Evolutionary conservation across 2,797 vertebrate genomes (phyloP), one percentile per base, ranked within the genome.

Genomic region (Anabacerthia variegaticeps): DNA sequence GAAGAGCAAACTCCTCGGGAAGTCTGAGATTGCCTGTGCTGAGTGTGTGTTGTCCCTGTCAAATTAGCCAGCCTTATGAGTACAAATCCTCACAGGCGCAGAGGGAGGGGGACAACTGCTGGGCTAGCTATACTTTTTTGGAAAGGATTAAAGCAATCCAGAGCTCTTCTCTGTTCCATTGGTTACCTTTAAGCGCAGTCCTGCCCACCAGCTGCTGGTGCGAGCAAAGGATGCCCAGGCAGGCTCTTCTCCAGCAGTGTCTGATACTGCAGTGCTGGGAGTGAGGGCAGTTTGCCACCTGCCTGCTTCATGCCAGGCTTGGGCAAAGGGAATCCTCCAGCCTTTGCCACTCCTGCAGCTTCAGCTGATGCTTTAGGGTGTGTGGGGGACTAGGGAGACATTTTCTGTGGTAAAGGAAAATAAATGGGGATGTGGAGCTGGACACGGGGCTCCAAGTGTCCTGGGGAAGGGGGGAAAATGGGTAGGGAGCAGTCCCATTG

Each of bases 391-490:
- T 59, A 24, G 77, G 68, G 76, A 68, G 54, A 79, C 30, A 54
- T 85, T 84, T 89, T 91, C 92, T 93, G 94, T 93, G 96, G 94
- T 96, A 87, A 88, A 91, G 72, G 49, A 34, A 85, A 46, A 58
- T 28, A 34, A 49, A 48, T 27, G 51, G 82, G 85, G 73, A 80
- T 36, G 34, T 88, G 73, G 92, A 94, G 89, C 85, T 65, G 41
- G 36, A 49, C 13, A 3, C 4, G 4, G 54, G 62, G 26, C 66
- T 93, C 91, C 13, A 2, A 37, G 12, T 6, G 7, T 54, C 59
- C 65, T 39, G 63, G 84, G 54, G 72, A 77, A 32, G 34, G 52
- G 51, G 62, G 63, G 59, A 34, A 39, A 69, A 27, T 18, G 27
- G 72, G 68, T 81, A 23, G 5, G 2, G 76, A 54, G 83, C 48